A percentile compares a stretch with the other conserved stretches of the same genome.
phyloP scores from a whole-genome alignment of 2,113 vertebrate genomes.

The Tragelaphus scriptus region DNA sequence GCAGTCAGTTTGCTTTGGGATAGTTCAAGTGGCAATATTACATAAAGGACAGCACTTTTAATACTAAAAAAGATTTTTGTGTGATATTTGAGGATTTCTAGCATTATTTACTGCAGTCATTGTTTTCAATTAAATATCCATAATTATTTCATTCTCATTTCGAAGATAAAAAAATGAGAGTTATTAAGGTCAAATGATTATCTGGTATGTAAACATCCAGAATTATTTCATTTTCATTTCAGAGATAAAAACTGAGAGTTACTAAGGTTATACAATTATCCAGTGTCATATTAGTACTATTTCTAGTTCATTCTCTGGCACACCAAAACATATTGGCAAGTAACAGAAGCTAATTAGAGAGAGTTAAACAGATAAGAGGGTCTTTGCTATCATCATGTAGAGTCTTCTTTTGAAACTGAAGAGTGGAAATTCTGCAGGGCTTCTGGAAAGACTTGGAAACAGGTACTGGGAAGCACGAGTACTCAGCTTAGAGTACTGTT shows the following conservation, averaged over 20 bases:
- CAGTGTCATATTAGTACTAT: not conserved
- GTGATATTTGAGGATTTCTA: not conserved
- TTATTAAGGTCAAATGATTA: not conserved
- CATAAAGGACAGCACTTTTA: not conserved
- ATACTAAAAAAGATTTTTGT: not conserved
- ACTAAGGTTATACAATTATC: not conserved
- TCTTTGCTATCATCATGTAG: not conserved
- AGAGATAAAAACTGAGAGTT: not conserved
- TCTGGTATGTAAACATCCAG: not conserved
- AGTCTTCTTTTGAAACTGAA: not conserved
- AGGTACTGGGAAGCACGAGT: not conserved
- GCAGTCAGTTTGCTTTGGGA: not conserved
- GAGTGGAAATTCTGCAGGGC: not conserved
- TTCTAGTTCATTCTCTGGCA: not conserved
- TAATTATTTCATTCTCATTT: not conserved
- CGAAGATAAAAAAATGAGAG: not conserved
- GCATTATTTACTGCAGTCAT: not conserved
- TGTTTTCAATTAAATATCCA: not conserved
- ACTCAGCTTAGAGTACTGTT: rapidly evolving
- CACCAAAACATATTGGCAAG: not conserved
- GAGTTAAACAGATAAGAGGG: not conserved
- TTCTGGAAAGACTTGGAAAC: not conserved
- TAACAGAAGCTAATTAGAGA: not conserved
- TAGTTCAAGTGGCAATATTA: not conserved
- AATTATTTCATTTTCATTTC: not conserved